These are phyloP conservation scores for Grus americana DNA, from an alignment of 2,113 vertebrate species.

Conservation along the genomic window DNA sequence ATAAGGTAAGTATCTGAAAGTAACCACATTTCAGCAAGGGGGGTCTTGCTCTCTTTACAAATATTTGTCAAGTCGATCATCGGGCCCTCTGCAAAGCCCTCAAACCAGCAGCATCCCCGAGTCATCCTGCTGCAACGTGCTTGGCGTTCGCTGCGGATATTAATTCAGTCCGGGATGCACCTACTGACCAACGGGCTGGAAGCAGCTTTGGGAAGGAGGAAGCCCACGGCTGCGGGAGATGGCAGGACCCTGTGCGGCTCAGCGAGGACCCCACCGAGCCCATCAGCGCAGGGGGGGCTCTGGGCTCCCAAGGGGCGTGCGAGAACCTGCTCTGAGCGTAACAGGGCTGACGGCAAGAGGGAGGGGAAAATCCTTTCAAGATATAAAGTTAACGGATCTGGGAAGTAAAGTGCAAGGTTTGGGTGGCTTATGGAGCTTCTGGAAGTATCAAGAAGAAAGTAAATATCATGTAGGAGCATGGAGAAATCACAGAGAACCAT, in stretches of 20 bases:
- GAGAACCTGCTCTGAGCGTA: not conserved
- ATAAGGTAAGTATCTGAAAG: not conserved
- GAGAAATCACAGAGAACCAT: not conserved
- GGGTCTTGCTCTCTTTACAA: not conserved
- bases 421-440: not conserved
- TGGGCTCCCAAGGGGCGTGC: not conserved
- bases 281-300: not conserved
- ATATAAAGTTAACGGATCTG: not conserved
- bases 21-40: not conserved
- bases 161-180: not conserved
- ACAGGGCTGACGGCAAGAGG: not conserved
- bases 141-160: fast-evolving
- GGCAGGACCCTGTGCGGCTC: not conserved
- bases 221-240: not conserved
- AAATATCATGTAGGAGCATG: not conserved
- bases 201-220: not conserved
- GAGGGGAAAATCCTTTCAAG: not conserved
- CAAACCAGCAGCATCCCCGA: not conserved
- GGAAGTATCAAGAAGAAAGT: not conserved
- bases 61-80: not conserved
- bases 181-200: not conserved
- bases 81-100: not conserved
- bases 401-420: not conserved
- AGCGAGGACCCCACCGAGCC: not conserved
- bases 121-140: not conserved